phyloP scores from a whole-genome alignment of 1,140 invertebrate genomes.

The Tetramorium simillimum region DNA sequence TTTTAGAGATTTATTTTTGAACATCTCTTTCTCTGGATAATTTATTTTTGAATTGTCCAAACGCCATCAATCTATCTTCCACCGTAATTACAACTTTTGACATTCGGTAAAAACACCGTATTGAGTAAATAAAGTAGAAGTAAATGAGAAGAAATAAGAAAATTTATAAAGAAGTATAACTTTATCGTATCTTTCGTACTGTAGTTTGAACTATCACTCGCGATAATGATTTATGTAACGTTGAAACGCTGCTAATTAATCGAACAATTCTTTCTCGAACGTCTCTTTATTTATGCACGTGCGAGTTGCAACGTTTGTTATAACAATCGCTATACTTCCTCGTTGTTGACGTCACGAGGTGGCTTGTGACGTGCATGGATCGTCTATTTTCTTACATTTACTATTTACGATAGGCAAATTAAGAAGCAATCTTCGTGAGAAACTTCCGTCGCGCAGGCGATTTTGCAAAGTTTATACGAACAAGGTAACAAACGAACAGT shows the following conservation, averaged over 20 bases:
- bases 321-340: background rate
- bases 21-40: background rate
- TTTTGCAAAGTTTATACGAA: background rate
- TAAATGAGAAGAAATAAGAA: background rate
- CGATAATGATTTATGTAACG: background rate
- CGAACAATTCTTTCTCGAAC: background rate
- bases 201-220: background rate
- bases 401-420: background rate
- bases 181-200: background rate
- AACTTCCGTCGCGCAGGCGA: background rate
- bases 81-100: background rate
- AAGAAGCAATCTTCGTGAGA: background rate
- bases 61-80: background rate
- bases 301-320: background rate
- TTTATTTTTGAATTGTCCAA: slow-evolving; percentile 16
- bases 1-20: slow-evolving; percentile 8
- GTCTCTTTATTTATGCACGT: background rate
- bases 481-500: background rate
- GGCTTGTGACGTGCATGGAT: background rate
- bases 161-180: background rate
- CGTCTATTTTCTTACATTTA: background rate
- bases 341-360: background rate
- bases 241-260: background rate
- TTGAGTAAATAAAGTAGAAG: background rate
- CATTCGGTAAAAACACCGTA: background rate